Percentiles rank a stretch among this genome's conserved stretches.
These are phyloP conservation scores for Glaucomys volans DNA, from an alignment of 2,113 vertebrate genomes.

Conservation along the genomic window DNA sequence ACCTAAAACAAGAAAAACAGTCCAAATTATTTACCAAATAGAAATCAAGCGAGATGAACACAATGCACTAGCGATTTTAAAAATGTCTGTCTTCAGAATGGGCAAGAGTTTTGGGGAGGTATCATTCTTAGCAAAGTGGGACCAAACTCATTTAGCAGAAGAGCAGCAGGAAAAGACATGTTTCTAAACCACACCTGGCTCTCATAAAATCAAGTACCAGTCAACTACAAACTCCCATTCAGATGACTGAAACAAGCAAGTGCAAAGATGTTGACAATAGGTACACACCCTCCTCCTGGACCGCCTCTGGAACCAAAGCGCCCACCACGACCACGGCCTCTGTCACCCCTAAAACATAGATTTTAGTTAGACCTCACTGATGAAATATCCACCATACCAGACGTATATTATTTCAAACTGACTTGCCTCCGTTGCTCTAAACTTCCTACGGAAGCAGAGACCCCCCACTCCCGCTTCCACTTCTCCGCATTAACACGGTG, in stretches of 20 bases:
- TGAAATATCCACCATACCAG: neutral
- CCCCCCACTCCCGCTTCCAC: neutral
- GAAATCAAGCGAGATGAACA: neutral
- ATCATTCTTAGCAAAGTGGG: neutral
- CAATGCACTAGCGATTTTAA: neutral
- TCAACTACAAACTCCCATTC: neutral
- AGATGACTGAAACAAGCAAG: neutral
- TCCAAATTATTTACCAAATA: neutral
- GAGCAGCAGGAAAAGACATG: neutral
- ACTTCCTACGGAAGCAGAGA: neutral
- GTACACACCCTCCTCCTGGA: conserved; percentile 92
- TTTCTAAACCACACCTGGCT: neutral
- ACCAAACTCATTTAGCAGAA: neutral
- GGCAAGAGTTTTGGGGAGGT: neutral
- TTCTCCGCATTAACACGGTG: neutral
- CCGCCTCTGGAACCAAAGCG: conserved; percentile 94
- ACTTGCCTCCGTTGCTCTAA: neutral
- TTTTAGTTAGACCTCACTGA: neutral
- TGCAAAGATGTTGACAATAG: neutral
- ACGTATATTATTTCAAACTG: neutral
- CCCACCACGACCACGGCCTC: conserved; percentile 94
- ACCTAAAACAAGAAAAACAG: conserved; percentile 86
- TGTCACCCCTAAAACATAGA: conserved; percentile 90
- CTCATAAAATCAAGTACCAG: neutral
- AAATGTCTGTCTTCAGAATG: neutral